Evolutionary conservation across 2,888 invertebrate genomes (phyloP).

Genomic region (Microchrysa polita): DNA sequence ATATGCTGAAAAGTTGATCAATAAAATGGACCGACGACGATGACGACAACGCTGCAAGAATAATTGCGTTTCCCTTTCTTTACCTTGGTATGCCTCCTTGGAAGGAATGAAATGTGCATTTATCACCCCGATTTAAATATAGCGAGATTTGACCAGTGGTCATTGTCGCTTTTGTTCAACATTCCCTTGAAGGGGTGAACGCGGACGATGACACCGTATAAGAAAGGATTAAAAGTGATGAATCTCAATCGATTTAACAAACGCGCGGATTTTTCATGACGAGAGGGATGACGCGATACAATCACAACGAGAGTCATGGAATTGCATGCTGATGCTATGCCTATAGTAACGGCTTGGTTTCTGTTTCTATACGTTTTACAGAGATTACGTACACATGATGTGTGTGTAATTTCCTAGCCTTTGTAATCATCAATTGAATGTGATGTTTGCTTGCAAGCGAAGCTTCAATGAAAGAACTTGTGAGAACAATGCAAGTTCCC

Average conservation of each 20-base stretch:
- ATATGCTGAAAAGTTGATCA: slow-evolving; percentile 43
- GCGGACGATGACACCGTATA: not conserved
- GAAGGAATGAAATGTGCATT: not conserved
- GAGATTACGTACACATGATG: slow-evolving; percentile 29
- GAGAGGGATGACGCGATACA: not conserved
- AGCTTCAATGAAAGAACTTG: slow-evolving; percentile 20
- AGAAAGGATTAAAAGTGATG: slow-evolving; percentile 38
- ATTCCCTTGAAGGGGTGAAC: slow-evolving; percentile 1
- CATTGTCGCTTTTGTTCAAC: slow-evolving; percentile 7
- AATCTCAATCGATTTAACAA: slow-evolving; percentile 24
- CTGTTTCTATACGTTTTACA: slow-evolving; percentile 21
- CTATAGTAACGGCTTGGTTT: slow-evolving; percentile 18
- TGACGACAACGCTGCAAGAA: too few species aligned
- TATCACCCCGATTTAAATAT: not conserved
- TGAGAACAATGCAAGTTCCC: slow-evolving; percentile 37
- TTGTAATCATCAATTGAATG: slow-evolving; percentile 20
- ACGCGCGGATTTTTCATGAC: not conserved
- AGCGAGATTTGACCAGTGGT: slow-evolving; percentile 14
- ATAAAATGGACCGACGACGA: slow-evolving; percentile 37
- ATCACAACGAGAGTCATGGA: not conserved
- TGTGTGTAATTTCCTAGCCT: slow-evolving; percentile 32
- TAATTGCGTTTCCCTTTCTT: slow-evolving; percentile 3
- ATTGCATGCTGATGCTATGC: slow-evolving; percentile 3
- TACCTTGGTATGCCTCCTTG: not conserved
- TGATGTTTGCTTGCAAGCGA: slow-evolving; percentile 27